phyloP scores from a whole-genome alignment of 2,797 vertebrate genomes.

The Uromys caudimaculatus region DNA sequence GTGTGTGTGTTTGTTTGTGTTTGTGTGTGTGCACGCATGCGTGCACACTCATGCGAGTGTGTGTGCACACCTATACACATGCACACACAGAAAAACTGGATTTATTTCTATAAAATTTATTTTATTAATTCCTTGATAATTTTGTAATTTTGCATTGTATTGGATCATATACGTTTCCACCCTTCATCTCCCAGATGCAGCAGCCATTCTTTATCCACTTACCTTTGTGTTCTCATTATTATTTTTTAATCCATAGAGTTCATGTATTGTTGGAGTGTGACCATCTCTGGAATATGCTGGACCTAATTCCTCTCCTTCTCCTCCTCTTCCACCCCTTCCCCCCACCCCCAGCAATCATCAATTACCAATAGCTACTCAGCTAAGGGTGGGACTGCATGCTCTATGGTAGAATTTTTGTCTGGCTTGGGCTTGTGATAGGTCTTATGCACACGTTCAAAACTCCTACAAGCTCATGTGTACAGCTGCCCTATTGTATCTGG shows the following conservation, averaged over 20 bases:
- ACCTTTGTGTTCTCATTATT: not conserved
- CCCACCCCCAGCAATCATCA: not conserved
- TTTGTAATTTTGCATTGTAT: not conserved
- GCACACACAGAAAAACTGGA: not conserved
- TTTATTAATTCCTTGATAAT: not conserved
- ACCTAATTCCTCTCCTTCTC: not conserved
- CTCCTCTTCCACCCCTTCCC: not conserved
- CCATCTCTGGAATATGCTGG: not conserved
- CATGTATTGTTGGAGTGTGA: not conserved
- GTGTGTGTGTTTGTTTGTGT: not conserved
- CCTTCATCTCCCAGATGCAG: not conserved
- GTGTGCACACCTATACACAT: no score
- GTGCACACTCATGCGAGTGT: not conserved
- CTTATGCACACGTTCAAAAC: not conserved
- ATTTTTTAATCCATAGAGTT: not conserved
- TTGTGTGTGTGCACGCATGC: not conserved
- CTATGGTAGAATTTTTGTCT: not conserved
- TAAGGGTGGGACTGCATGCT: not conserved
- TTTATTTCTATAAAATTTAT: not conserved
- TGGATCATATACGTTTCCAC: not conserved
- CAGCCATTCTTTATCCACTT: not conserved
- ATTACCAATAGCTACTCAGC: no score
- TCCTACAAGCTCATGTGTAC: not conserved
- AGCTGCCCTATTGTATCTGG: not conserved
- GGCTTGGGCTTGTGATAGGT: not conserved